Conservation (phyloP, 2,888 invertebrate genomes). For the Nephrotoma flavescens region DNA sequence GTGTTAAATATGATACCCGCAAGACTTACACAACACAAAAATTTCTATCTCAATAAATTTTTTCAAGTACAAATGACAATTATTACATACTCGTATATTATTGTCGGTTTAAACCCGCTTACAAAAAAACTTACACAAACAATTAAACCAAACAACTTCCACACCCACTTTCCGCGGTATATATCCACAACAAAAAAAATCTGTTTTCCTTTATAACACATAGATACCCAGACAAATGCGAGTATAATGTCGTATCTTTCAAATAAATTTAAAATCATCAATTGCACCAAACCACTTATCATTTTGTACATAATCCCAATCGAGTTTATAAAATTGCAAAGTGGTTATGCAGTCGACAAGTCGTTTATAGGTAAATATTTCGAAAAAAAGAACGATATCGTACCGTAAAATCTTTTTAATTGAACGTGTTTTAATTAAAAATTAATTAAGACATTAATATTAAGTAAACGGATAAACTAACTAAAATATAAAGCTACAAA, state of each 20-base stretch:
- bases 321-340: not conserved
- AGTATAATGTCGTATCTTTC: not conserved
- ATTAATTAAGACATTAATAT: not conserved
- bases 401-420: not conserved
- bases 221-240: not conserved
- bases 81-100: not conserved
- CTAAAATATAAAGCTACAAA: not conserved
- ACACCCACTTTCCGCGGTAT: not conserved
- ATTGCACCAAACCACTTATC: not conserved
- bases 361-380: not conserved
- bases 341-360: not conserved
- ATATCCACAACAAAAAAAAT: not conserved
- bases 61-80: not conserved
- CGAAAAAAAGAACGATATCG: not conserved
- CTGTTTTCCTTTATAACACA: not conserved
- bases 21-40: not conserved
- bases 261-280: not conserved
- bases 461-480: not conserved
- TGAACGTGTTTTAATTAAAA: not conserved
- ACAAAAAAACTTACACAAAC: not conserved
- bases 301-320: not conserved
- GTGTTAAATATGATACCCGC: not conserved
- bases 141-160: not conserved
- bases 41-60: not conserved
- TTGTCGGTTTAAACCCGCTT: not conserved